Evolutionary conservation across 2,113 vertebrate species (phyloP), one percentile per base, ranked within the genome.

Genomic region (Nesogale talazaci): DNA sequence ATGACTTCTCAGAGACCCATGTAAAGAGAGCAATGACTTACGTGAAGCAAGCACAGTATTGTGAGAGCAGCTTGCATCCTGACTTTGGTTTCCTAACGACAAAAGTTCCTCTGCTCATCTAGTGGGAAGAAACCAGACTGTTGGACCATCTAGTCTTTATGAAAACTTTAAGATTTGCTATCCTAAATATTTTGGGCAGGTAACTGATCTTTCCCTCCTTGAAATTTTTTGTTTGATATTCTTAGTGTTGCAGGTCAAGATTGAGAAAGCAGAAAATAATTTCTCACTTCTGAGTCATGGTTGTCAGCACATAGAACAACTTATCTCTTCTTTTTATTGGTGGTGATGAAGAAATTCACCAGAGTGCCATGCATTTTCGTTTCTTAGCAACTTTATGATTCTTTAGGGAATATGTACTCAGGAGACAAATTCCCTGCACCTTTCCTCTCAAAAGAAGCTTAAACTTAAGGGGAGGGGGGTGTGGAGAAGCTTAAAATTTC

Each of bases 201-300:
- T 67, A 29, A 36, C 36, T 86, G n/a, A 77, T 56, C 2, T 84
- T 95, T 81, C 34, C 56, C 34, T 78, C 34, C 38, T 42, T 57
- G 65, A 84, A 75, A 38, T 12, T 46, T 91, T 88, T 52, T 69
- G 74, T 94, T 93, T 87, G 29, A 1, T 90, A 86, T 84, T 67
- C 36, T 88, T 87, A 10, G 38, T 94, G 38, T 94, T 92, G 7
- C 61, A 86, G 84, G 67, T 75, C 38, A 83, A 85, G 63, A 89
- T 87, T 88, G 81, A 89, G 74, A 95, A 93, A 93, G 46, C 36
- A 46, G 84, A 83, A 83, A 89, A 15, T 92, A 67, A 85, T 69
- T 85, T 89, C 14, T 89, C 72, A 80, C 89, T 82, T 92, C 77
- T 92, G 42, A 69, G 38, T 87, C 67, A 94, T 7, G 67, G 52